A percentile compares a stretch with the other conserved stretches of the same genome.
phyloP scores from a whole-genome alignment of 2,888 invertebrate genomes.

The Xanthia togata region DNA sequence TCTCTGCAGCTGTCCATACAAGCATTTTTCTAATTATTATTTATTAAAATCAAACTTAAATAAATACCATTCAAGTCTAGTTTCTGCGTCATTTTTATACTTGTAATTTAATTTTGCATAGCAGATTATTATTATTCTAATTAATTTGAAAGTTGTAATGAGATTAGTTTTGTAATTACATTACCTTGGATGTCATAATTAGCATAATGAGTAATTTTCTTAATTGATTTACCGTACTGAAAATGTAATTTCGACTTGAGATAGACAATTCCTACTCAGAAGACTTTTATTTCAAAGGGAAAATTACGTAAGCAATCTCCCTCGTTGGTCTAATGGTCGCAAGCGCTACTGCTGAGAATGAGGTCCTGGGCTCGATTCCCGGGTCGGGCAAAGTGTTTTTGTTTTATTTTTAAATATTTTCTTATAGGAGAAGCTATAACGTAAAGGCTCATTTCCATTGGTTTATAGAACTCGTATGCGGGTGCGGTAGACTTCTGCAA shows the following conservation, averaged over 20 bases:
- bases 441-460: too few species aligned
- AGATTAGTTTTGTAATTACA: background rate
- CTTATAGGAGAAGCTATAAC: too few species aligned
- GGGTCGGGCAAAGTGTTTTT: too few species aligned
- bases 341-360: too few species aligned
- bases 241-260: background rate
- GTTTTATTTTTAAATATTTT: too few species aligned
- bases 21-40: background rate
- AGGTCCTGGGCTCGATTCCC: too few species aligned
- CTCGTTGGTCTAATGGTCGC: too few species aligned
- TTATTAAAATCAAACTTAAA: too few species aligned
- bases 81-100: background rate
- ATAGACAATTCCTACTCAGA: background rate
- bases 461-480: too few species aligned
- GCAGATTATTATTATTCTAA: background rate
- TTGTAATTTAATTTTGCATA: background rate
- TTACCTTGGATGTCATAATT: slow-evolving; percentile 8
- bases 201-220: slow-evolving; percentile 6
- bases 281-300: background rate
- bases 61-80: too few species aligned
- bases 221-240: background rate
- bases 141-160: slow-evolving; percentile 7
- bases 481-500: too few species aligned
- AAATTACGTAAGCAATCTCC: background rate
- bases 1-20: too few species aligned